Base-by-base conservation (phyloP, 2,888 invertebrate species). In the Cancer borealis region DNA sequence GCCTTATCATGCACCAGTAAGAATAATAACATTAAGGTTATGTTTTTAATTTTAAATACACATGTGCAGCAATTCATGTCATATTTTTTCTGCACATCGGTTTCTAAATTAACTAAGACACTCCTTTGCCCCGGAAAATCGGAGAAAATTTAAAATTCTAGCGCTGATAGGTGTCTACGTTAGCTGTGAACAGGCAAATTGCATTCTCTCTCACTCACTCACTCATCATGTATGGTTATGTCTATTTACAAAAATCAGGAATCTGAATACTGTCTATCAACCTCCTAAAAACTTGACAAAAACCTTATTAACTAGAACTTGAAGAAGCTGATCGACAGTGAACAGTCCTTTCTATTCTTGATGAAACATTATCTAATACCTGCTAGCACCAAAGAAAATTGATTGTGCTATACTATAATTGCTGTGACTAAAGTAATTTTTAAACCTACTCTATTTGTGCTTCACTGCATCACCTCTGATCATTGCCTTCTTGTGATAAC, bases 391-490 rank as follows among this genome's bases (percentile, higher is more conserved):
- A 84, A 84, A 84, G 84, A 3, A 14, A 84, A 73, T 3, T 73
- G 73, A 73, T 1, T 26, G 26, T 73, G 17, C n/a, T 73, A 26
- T 73, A 0, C 26, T 73, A 26, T 73, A 10, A 6, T 26, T 26
- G 73, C n/a, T 73, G 26, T n/a, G 73, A 73, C 26, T 73, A 5
- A 6, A 26, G 73, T 26, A n/a, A n/a, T 8, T 73, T 0, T 73
- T 0, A n/a, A 73, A 73, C 26, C 73, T n/a, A 73, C 73, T 73
- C 26, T 73, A 73, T 73, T 73, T 73, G 73, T 73, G 73, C 73
- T 73, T 26, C 6, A n/a, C 73, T 73, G 73, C 73, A 73, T 73
- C 73, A n/a, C n/a, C 73, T 73, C n/a, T 73, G 73, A 73, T 60
- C 73, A 73, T 10, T 73, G 73, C 73, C 26, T 73, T 73, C 73